Percentiles rank a stretch among this genome's conserved stretches.
Conservation (phyloP, 2,113 vertebrate genomes). For the Thamnaconus septentrionalis region DNA sequence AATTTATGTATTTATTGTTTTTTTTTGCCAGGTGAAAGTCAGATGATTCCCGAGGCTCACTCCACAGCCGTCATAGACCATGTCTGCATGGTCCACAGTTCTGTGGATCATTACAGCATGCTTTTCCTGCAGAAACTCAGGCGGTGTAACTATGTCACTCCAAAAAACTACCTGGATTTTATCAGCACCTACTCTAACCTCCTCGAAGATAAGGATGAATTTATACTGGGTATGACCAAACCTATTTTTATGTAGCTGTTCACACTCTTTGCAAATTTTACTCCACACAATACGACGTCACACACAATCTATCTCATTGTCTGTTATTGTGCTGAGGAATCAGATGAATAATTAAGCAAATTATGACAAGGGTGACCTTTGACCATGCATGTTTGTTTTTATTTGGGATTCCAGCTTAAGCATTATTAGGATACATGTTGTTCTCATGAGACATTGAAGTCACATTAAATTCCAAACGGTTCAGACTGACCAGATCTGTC, state of each 20-base stretch:
- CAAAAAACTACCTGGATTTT: conserved; percentile 96
- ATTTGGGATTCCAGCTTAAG: no score
- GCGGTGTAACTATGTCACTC: conserved; percentile 90
- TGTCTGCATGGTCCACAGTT: conserved; percentile 87
- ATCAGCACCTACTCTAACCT: conserved; percentile 85
- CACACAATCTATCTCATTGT: background rate
- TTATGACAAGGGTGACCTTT: no score
- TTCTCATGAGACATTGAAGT: no score
- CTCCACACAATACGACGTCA: no score
- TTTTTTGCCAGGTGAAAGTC: conserved; percentile 75
- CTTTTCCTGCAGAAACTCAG: conserved; percentile 87
- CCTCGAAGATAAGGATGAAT: conserved; percentile 86
- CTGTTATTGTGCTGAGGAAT: background rate
- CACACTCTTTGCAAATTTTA: no score
- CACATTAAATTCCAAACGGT: no score
- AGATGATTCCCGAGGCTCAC: conserved; percentile 76
- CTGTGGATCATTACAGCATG: conserved; percentile 84
- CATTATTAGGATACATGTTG: no score
- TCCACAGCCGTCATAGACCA: conserved; percentile 79
- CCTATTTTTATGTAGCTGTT: no score
- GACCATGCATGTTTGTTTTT: no score
- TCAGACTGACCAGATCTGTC: no score
- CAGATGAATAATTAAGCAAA: no score
- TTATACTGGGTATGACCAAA: conserved; percentile 81
- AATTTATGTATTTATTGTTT: background rate